Evolutionary conservation across 2,888 invertebrate genomes (phyloP).

Genomic region (Tipula lateralis): DNA sequence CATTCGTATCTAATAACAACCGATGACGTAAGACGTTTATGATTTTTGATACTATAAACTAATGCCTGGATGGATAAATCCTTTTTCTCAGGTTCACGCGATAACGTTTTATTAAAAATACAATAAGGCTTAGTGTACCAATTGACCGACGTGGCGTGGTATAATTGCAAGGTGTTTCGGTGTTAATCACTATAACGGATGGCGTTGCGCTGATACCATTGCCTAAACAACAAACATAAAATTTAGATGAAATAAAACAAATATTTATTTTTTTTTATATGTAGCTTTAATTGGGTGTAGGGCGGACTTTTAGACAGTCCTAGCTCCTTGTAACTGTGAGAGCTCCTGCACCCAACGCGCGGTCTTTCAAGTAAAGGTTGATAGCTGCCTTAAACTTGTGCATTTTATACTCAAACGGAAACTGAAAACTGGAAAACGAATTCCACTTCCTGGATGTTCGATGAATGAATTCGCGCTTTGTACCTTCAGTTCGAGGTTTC

Average conservation of each 20-base stretch:
- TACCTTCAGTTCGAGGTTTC: too few relatives aligned
- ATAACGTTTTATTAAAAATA: neutral
- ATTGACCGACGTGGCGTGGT: neutral
- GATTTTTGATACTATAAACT: neutral
- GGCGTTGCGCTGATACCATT: neutral
- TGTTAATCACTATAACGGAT: neutral
- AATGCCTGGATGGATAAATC: neutral
- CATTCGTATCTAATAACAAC: neutral
- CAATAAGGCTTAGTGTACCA: neutral
- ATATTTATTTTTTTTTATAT: neutral
- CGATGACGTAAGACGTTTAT: neutral
- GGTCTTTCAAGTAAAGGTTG: too few relatives aligned
- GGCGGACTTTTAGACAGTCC: too few relatives aligned
- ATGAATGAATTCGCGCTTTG: too few relatives aligned
- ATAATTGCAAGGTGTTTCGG: neutral
- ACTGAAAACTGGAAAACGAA: too few relatives aligned
- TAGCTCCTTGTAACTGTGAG: too few relatives aligned
- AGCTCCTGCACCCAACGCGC: too few relatives aligned
- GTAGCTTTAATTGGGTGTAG: too few relatives aligned
- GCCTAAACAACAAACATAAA: neutral
- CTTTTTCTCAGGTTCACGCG: neutral
- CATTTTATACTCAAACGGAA: too few relatives aligned
- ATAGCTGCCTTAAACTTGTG: too few relatives aligned
- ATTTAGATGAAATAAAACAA: neutral
- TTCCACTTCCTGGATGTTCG: too few relatives aligned